phyloP scores from a whole-genome alignment of 2,888 invertebrate species.

The Tachina grossa region DNA sequence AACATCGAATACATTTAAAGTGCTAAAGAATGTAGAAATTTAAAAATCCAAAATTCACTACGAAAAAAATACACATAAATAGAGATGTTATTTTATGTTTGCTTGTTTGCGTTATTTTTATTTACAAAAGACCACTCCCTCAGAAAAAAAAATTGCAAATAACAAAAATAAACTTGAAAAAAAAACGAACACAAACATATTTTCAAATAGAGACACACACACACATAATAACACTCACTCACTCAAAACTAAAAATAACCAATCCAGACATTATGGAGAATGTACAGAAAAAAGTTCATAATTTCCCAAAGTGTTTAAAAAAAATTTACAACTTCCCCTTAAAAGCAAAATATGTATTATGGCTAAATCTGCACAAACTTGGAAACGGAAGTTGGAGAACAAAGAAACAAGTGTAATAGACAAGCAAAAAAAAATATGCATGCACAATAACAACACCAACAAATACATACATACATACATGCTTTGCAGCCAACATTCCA shows the following conservation, averaged over 20 bases:
- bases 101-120: slow-evolving; percentile 63
- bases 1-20: slow-evolving; percentile 58
- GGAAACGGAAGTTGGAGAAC: slow-evolving; percentile 60
- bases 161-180: slow-evolving; percentile 46
- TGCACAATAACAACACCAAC: too few relatives aligned
- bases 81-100: slow-evolving; percentile 56
- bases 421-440: not conserved
- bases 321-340: slow-evolving; percentile 37
- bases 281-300: slow-evolving; percentile 27
- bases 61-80: slow-evolving; percentile 36
- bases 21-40: slow-evolving; percentile 14
- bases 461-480: not conserved
- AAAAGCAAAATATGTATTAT: not conserved
- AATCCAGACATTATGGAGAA: slow-evolving; percentile 73
- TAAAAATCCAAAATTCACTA: slow-evolving; percentile 34
- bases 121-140: slow-evolving; percentile 79
- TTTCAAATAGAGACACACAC: slow-evolving; percentile 16
- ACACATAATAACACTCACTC: not conserved
- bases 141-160: slow-evolving; percentile 74
- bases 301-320: slow-evolving; percentile 31
- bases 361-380: slow-evolving; percentile 65
- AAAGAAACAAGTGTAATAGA: not conserved
- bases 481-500: slow-evolving; percentile 59
- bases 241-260: slow-evolving; percentile 72
- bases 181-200: slow-evolving; percentile 31